Conservation (phyloP, 2,797 vertebrate genomes). For the Hyperoplus immaculatus region DNA sequence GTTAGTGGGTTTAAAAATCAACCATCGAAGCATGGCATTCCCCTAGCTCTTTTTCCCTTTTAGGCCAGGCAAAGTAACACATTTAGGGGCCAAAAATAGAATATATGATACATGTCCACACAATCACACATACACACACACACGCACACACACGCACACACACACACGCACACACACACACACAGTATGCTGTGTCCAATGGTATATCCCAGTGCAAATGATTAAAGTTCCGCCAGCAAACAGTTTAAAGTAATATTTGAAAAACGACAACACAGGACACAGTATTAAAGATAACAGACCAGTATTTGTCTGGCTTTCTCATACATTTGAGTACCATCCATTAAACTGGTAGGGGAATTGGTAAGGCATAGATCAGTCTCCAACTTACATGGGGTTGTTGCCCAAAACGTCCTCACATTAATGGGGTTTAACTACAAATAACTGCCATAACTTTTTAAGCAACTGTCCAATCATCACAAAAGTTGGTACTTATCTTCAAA, state of each 20-base stretch:
- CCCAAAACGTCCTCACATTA: neutral
- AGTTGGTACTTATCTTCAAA: no score
- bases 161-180: no score
- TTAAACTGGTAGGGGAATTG: neutral
- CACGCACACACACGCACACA: no score
- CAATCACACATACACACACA: no score
- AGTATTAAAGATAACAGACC: neutral
- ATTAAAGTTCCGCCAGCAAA: slow-evolving; percentile 2
- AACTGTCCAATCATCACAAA: no score
- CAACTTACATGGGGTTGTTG: neutral
- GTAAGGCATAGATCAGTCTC: neutral
- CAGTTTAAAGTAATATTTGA: neutral
- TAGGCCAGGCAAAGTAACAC: no score
- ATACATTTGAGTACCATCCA: neutral
- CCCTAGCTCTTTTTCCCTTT: neutral
- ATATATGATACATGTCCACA: no score
- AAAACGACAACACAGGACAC: neutral
- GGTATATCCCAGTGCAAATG: neutral
- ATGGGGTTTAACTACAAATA: no score
- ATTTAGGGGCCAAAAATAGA: no score
- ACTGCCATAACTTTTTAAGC: no score
- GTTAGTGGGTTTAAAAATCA: slow-evolving; percentile 22
- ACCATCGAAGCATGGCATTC: slow-evolving; percentile 6
- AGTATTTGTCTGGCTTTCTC: neutral
- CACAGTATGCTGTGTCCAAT: no score